phyloP scores from a whole-genome alignment of 2,797 vertebrate species.

The Odontamblyopus lacepedii region DNA sequence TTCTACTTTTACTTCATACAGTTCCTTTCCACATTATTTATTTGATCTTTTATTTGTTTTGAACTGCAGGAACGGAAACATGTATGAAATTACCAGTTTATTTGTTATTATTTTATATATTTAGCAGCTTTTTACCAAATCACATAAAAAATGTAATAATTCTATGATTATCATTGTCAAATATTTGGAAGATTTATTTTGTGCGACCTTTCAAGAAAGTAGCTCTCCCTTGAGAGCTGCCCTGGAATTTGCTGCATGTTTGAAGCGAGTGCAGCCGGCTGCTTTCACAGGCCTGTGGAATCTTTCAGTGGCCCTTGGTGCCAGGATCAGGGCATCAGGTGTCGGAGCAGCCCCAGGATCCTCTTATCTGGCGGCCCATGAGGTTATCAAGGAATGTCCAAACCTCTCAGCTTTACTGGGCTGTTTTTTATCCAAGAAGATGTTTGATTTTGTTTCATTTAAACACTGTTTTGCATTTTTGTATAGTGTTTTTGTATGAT shows the following conservation, averaged over 20 bases:
- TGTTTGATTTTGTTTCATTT: neutral
- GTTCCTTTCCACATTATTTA: neutral
- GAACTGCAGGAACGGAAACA: neutral
- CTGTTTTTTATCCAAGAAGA: neutral
- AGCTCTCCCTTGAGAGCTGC: conserved; percentile 69
- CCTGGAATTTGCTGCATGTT: conserved; percentile 77
- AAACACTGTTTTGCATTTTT: neutral
- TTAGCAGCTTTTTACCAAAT: neutral
- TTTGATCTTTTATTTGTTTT: neutral
- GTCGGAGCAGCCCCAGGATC: conserved; percentile 46
- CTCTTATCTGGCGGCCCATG: conserved; percentile 36
- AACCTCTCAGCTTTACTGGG: conserved; percentile 9
- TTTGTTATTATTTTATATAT: neutral
- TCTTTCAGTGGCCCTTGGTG: conserved; percentile 73
- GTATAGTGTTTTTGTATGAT: conserved; percentile 27
- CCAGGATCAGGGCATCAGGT: conserved; percentile 74
- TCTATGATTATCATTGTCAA: conserved; percentile 52
- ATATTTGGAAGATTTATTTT: conserved; percentile 52
- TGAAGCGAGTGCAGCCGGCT: conserved; percentile 68
- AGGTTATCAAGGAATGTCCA: conserved; percentile 58
- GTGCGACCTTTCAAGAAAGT: conserved; percentile 64
- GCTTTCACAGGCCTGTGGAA: conserved; percentile 76
- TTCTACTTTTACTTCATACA: conserved; percentile 24
- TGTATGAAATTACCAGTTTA: neutral
- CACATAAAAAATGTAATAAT: conserved; percentile 11